Evolutionary conservation across 2,113 vertebrate species (phyloP), one percentile per base, ranked within the genome.

Genomic region (Hiodon tergisus): DNA sequence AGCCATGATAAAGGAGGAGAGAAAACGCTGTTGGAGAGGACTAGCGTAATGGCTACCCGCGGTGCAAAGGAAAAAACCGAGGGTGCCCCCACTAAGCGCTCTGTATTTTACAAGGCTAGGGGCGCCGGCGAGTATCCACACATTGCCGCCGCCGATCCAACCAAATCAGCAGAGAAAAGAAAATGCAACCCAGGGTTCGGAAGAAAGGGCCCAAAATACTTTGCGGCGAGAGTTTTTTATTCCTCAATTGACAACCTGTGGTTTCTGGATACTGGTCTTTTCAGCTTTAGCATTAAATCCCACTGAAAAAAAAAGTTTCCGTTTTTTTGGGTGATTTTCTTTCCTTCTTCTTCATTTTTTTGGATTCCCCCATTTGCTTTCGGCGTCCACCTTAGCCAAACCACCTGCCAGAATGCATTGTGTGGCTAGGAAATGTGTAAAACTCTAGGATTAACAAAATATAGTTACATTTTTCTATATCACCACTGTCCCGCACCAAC

Each of bases 151-250:
- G n/a, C 75, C 54, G 75, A 69, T 61, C 67, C 68, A 68, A 53
- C 79, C 78, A 81, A 80, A 79, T 70, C 76, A 65, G 48, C 81
- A 82, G 79, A 77, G 86, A 93, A 94, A 89, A 90, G 88, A 79
- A 91, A 93, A 91, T 89, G 85, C 90, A 91, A 91, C 93, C 80
- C 46, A 88, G 90, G 88, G 92, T 92, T 93, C 89, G 87, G 88
- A 91, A 94, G 90, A 92, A 92, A 90, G 90, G 93, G 92, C 92
- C 93, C 87, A 88, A 91, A 92, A 94, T 90, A 93, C 90, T 91
- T 88, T 90, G 85, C 90, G 85, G 92, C 88, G 85, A 87, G 89
- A 91, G 91, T 91, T 83, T 79, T 87, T 94, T 92, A 82, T 80
- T 74, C 47, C 69, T 75, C 92, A 93, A 93, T 92, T 93, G 89